Evolutionary conservation across 2,797 vertebrate species (phyloP), one percentile per base, ranked within the genome.

Genomic region (Scolopax rusticola): DNA sequence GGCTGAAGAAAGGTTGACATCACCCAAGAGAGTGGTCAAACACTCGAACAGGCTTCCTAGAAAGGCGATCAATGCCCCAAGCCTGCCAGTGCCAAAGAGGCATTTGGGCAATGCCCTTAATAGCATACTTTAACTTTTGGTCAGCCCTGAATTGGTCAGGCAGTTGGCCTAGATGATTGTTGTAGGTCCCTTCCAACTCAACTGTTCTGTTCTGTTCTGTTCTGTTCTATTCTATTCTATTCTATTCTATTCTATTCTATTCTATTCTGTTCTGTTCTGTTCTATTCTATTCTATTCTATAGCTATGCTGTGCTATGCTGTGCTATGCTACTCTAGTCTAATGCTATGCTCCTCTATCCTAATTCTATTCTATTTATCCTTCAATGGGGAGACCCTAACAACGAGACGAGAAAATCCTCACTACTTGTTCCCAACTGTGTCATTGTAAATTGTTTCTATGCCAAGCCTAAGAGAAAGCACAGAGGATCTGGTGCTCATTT

Each of bases 381-480:
- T 87, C 53, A 70, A 4, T 20, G 8, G 33, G 45, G 33, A 65
- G 21, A 45, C 17, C 7, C 1, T 77, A 85, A 61, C 8, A 61
- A 51, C 21, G 12, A 74, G 40, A 40, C 89, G 15, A 82, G 63
- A 50, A 95, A 90, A 79, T 16, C 23, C 12, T 78, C 4, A 6
- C 18, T 86, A 23, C 64, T 91, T 89, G 12, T 40, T 91, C 11
- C 51, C 63, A 76, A 6, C 30, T 50, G 71, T 1, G 4, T 30
- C 53, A 84, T 25, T 7, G 9, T 73, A 76, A 87, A 84, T 63
- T 48, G 11, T 87, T 94, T 77, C 76, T 65, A 36, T 70, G 54
- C 56, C 68, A 89, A 95, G 54, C 40, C n/a, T 79, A 51, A 76
- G 40, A 93, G 67, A 92, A 95, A 82, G 36, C 40, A 51, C 40